Conservation (phyloP, 2,888 invertebrate species). For the Orthosia gothica region DNA sequence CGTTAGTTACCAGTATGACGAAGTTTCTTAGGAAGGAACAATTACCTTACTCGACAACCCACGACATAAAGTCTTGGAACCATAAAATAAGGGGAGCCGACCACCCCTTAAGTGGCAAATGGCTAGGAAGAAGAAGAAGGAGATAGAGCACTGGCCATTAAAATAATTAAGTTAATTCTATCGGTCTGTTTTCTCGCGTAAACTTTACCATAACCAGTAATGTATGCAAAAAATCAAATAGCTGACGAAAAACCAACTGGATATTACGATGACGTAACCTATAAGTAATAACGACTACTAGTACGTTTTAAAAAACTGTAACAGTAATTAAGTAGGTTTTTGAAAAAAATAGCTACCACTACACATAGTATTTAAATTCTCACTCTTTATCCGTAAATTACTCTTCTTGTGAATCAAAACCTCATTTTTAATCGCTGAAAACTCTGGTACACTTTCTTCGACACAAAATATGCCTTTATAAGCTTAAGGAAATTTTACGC, state of each 20-base stretch:
- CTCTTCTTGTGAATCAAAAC: background rate
- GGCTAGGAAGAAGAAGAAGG: too few relatives aligned
- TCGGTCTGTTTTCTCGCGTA: background rate
- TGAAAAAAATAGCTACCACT: background rate
- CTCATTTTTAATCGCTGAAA: constrained; percentile 12
- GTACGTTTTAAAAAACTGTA: constrained; percentile 2
- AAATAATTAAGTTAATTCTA: background rate
- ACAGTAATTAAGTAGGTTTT: background rate
- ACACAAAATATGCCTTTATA: constrained; percentile 24
- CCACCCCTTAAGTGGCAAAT: too few relatives aligned
- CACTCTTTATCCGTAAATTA: background rate
- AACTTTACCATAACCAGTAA: background rate
- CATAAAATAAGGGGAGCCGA: too few relatives aligned
- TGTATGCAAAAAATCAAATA: background rate
- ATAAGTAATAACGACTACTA: background rate
- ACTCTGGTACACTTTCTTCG: background rate
- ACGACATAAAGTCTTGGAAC: too few relatives aligned
- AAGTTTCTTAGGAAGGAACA: too few relatives aligned
- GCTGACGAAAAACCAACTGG: constrained; percentile 3
- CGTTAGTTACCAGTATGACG: too few relatives aligned
- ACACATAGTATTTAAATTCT: background rate
- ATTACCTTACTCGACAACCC: too few relatives aligned
- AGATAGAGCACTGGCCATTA: too few relatives aligned
- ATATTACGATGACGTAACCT: too few relatives aligned
- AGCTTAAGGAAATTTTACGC: constrained; percentile 28